Percentiles rank a stretch among this genome's conserved stretches.
These are phyloP conservation scores for Tiliacea citrago DNA, from an alignment of 2,888 invertebrate genomes.

Conservation along the genomic window DNA sequence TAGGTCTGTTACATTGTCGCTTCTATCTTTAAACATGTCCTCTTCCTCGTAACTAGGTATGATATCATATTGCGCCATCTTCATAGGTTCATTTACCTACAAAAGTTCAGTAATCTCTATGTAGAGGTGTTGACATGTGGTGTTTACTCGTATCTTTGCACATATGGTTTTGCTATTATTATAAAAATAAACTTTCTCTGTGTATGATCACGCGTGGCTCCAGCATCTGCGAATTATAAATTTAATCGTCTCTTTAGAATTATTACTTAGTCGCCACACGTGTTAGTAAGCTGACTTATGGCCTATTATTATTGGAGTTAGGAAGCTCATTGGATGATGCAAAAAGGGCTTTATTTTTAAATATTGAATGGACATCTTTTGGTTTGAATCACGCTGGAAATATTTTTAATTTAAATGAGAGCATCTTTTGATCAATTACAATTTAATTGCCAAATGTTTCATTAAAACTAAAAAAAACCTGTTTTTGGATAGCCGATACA, in stretches of 20 bases:
- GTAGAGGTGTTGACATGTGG: constrained; percentile 86
- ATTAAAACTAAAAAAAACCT: background rate
- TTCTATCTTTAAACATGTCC: constrained; percentile 82
- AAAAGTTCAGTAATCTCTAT: constrained; percentile 86
- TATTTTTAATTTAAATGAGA: constrained; percentile 54
- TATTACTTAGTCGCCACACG: constrained; percentile 81
- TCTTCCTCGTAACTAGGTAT: constrained; percentile 84
- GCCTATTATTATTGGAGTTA: constrained; percentile 66
- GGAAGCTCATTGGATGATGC: constrained; percentile 57
- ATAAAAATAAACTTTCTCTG: constrained; percentile 90
- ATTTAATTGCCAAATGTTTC: constrained; percentile 43
- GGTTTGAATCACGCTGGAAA: constrained; percentile 60
- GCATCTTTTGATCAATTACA: constrained; percentile 39
- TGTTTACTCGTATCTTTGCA: constrained; percentile 79
- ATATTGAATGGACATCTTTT: constrained; percentile 57
- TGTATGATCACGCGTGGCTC: constrained; percentile 84
- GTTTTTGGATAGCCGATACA: constrained; percentile 4
- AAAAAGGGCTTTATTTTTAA: constrained; percentile 59
- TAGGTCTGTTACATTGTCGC: constrained; percentile 83
- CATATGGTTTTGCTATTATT: constrained; percentile 90
- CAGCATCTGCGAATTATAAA: constrained; percentile 89
- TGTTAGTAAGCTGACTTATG: constrained; percentile 73
- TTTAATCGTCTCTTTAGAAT: constrained; percentile 83
- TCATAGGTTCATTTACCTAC: constrained; percentile 86
- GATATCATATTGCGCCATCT: constrained; percentile 86